Evolutionary conservation across 1,140 invertebrate genomes (phyloP), one percentile per base, ranked within the genome.

Genomic region (Drosophila repleta): DNA sequence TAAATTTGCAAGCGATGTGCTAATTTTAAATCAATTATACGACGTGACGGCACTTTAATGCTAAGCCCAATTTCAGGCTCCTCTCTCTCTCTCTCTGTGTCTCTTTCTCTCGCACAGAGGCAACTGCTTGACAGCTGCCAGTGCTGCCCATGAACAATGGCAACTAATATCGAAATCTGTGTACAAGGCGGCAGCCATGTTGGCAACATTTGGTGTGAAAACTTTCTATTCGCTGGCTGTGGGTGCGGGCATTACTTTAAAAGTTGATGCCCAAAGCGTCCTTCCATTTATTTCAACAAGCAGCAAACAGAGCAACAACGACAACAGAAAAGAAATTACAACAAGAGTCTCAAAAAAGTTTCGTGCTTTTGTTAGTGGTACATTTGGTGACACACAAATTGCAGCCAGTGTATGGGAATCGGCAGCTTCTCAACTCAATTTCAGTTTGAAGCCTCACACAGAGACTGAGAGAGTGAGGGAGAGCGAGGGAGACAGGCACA

Each of bases 21-120:
- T 85, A 85, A 85, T 87, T 85, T 87, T 81, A 85, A 85, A 85
- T 85, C 81, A 85, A 85, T 85, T 85, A 85, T 78, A 87, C 57
- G 74, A 87, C 81, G 74, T 87, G 81, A 77, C 82, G 77, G 63
- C 82, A 77, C 77, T 81, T 77, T 76, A 71, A 71, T 65, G 55
- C 35, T 66, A 24, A 72, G 48, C 69, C 39, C 62, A 66, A 72
- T 65, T 45, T 58, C 39, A 37, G n/a, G 7, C 17, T 21, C 10
- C 21, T 0, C 8, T 13, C 21, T 18, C 24, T 45, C 20, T 15
- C 37, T 21, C 24, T 53, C n/a, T n/a, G n/a, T n/a, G n/a, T n/a
- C n/a, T n/a, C 7, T 46, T 6, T 11, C 29, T 46, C 17, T 45
- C 11, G 2, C 8, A 21, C 17, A 18, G 37, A 6, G 10, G 26